These are phyloP conservation scores for Steatornis caripensis DNA, from an alignment of 2,113 vertebrate genomes.

Conservation along the genomic window DNA sequence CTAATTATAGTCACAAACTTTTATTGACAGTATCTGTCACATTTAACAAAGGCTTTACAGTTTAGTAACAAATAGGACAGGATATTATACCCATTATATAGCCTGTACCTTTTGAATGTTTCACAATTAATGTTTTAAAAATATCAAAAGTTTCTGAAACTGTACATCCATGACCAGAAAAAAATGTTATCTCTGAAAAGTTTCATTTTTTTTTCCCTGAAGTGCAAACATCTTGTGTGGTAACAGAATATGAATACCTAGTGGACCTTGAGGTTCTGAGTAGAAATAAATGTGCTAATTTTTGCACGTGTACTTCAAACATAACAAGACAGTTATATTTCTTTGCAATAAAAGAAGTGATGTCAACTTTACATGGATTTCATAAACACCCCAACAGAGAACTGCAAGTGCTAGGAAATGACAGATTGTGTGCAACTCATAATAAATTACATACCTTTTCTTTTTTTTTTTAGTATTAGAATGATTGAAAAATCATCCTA, in stretches of 20 bases:
- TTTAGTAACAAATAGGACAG: not conserved
- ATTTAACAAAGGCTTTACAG: not conserved
- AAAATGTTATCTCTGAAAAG: not conserved
- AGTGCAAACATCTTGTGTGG: not conserved
- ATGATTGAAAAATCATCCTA: not conserved
- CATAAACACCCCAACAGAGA: not conserved
- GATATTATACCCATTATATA: not conserved
- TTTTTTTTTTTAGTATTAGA: not conserved
- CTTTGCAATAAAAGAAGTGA: not conserved
- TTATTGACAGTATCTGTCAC: not conserved
- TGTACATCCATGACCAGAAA: not conserved
- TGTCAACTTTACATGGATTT: not conserved
- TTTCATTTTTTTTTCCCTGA: not conserved
- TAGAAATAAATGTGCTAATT: not conserved
- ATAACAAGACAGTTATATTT: not conserved
- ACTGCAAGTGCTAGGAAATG: not conserved
- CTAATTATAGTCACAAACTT: not conserved
- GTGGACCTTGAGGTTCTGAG: not conserved
- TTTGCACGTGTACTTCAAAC: not conserved
- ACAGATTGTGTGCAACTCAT: not conserved
- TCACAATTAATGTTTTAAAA: not conserved
- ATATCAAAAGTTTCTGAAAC: not conserved
- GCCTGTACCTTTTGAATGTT: not conserved
- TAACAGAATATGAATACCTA: not conserved
- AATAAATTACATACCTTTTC: not conserved